Evolutionary conservation across 1,140 invertebrate genomes (phyloP), one percentile per base, ranked within the genome.

Genomic region (Nephila pilipes): DNA sequence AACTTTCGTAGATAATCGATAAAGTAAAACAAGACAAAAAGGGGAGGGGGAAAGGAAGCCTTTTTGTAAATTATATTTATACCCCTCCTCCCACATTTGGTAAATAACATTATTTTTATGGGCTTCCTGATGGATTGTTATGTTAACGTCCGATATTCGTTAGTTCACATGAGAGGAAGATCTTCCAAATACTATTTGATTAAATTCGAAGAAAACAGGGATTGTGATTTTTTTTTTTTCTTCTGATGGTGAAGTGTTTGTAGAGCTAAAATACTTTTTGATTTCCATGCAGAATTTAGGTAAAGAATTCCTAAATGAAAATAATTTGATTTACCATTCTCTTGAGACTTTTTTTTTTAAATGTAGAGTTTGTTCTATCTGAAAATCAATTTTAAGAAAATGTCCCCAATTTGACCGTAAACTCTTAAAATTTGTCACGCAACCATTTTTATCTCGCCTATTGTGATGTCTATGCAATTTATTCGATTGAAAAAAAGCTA

Each of bases 81-180:
- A 75, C 29, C 5, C 14, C 8, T 20, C 16, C 69, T 8, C 25
- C 81, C 46, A 55, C 22, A n/a, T 25, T 25, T 32, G 69, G 81
- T 22, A 55, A 83, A 54, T 57, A 55, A 25, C 81, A 87, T 63
- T 87, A 87, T 65, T 87, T 87, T 87, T 87, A 60, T 6, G 58
- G 32, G 4, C 57, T 63, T 63, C 36, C 14, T 14, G 32, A 87
- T 22, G 57, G 12, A 87, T 63, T 63, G 58, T n/a, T 16, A 46
- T 36, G 58, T 57, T 25, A 83, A 55, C 5, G n/a, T 46, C 18
- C 12, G 20, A 55, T 83, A 38, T 55, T 46, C 38, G n/a, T 54
- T 55, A 83, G 46, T 20, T 46, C n/a, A 14, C 32, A n/a, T n/a
- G 22, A 54, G 54, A 81, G 38, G 63, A 69, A 69, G 63, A 75